Evolutionary conservation across 2,113 vertebrate genomes (phyloP), one percentile per base, ranked within the genome.

Genomic region (Silurus asotus): DNA sequence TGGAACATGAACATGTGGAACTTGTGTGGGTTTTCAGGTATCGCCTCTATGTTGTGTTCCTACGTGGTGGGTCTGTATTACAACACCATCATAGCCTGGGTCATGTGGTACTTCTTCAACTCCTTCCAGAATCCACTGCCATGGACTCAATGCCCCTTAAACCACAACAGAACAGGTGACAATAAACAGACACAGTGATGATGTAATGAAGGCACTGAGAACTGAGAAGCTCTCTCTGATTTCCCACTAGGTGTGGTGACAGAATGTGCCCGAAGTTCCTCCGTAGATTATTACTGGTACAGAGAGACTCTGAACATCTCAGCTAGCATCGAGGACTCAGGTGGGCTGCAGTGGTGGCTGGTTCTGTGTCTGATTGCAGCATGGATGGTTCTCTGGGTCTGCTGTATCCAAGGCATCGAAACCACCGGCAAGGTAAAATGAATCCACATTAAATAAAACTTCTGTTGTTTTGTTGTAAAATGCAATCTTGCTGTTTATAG

Each of bases 31-130:
- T 70, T 5, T 20, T 0, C 88, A 99, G 98, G 98, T 69, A 92
- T 99, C 9, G 94, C 96, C 0, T 96, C 98, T 83, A 89, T 98
- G 96, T 4, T 96, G 0, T 95, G 96, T 0, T 99, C 97, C 19
- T 94, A 97, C 89, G 81, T 97, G 88, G 96, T 99, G 88, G 94
- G 97, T 2, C 88, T 98, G 83, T 99, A 99, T 90, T 99, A 99
- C 88, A 99, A 99, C 89, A 97, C 96, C 77, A 99, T 99, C 92
- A 97, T 99, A 90, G 96, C 97, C 87, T 98, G 96, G 94, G 95
- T 99, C 87, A 95, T 98, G 96, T 98, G 98, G 98, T 99, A 99
- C 92, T 96, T 99, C 92, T 99, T 97, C 95, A 99, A 98, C 93
- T 99, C 98, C 75, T 97, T 99, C 88, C 97, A 99, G 94, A 92